Conservation (phyloP, 2,888 invertebrate genomes). For the Metalampra italica region DNA sequence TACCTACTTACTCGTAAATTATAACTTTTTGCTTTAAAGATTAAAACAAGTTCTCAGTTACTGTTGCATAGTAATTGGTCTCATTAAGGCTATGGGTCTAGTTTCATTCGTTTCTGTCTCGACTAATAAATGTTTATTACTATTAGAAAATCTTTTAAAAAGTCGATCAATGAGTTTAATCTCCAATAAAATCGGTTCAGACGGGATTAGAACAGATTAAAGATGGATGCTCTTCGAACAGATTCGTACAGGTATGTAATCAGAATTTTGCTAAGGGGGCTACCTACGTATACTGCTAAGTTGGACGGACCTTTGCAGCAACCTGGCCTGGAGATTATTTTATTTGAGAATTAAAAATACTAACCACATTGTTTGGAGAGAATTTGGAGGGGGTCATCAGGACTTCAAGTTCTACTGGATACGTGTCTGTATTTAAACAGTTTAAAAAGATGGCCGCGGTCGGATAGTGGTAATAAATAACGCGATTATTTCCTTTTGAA, state of each 20-base stretch:
- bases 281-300: no score
- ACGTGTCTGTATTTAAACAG: no score
- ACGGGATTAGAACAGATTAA: conserved; percentile 70
- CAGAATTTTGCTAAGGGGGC: no score
- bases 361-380: no score
- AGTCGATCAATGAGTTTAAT: conserved; percentile 65
- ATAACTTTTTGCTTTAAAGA: neutral
- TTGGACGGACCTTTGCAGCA: no score
- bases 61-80: conserved; percentile 37
- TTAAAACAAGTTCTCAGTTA: neutral
- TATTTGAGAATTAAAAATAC: no score
- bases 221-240: conserved; percentile 43
- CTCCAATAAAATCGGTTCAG: conserved; percentile 64
- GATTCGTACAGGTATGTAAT: no score
- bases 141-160: conserved; percentile 51
- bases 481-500: conserved; percentile 71
- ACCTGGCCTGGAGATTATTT: no score
- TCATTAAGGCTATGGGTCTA: conserved; percentile 40
- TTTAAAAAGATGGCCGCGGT: conserved; percentile 52
- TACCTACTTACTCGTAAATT: neutral
- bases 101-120: conserved; percentile 28
- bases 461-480: conserved; percentile 70
- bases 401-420: no score
- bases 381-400: no score
- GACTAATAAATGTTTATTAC: conserved; percentile 48